Percentiles rank a stretch among this genome's conserved stretches.
Conservation (phyloP, 1,140 invertebrate species). For the Pristionchus pacificus region DNA sequence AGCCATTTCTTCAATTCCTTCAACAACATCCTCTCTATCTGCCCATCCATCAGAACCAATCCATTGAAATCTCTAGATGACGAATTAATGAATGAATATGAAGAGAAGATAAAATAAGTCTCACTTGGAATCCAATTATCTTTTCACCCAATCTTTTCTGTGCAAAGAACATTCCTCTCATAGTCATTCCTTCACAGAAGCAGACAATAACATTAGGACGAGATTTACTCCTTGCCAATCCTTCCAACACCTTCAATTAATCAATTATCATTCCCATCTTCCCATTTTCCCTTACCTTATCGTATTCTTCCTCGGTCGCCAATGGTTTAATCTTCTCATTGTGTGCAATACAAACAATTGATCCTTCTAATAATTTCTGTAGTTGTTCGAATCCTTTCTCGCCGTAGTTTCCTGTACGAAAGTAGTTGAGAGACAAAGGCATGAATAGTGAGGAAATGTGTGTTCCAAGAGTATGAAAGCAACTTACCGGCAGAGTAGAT, state of each 20-base stretch:
- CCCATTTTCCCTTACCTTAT: conserved; percentile 6
- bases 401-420: conserved; percentile 72
- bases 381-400: conserved; percentile 72
- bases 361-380: conserved; percentile 62
- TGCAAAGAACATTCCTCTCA: conserved; percentile 69
- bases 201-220: conserved; percentile 72
- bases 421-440: conserved; percentile 14
- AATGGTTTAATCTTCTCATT: conserved; percentile 60
- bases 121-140: background rate
- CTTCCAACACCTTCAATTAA: background rate
- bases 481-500: conserved; percentile 75
- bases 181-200: conserved; percentile 76
- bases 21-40: conserved; percentile 41
- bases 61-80: conserved; percentile 36
- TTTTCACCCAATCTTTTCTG: conserved; percentile 60
- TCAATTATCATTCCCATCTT: background rate
- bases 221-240: conserved; percentile 20
- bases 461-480: too few relatives aligned
- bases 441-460: conserved; percentile 11
- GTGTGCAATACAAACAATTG: conserved; percentile 74
- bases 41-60: conserved; percentile 55
- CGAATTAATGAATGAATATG: background rate
- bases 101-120: background rate
- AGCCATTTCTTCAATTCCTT: conserved; percentile 67
- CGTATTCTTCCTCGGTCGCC: conserved; percentile 34